Conservation (phyloP, 2,888 invertebrate genomes). For the Epicampocera succincta region DNA sequence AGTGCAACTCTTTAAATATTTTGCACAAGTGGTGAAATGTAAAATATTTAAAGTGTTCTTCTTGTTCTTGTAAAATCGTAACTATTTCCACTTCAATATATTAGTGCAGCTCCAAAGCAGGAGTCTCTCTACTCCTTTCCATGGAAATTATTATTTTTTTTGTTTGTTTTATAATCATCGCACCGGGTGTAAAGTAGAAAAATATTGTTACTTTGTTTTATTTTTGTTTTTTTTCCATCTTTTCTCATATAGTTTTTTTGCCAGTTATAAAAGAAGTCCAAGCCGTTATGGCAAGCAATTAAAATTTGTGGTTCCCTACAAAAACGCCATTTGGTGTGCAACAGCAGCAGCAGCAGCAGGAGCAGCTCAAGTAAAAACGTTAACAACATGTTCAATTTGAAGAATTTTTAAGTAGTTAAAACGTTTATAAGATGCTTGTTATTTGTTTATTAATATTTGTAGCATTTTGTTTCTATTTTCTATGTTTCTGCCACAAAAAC, state of each 20-base stretch:
- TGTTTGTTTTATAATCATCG: slow-evolving; percentile 54
- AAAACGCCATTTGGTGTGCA: slow-evolving; percentile 48
- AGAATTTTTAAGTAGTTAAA: slow-evolving; percentile 45
- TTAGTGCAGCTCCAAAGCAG: not conserved
- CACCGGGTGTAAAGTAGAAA: slow-evolving; percentile 61
- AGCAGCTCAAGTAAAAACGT: slow-evolving; percentile 8
- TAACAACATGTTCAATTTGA: slow-evolving; percentile 19
- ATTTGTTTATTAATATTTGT: slow-evolving; percentile 40
- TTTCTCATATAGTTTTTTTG: slow-evolving; percentile 8
- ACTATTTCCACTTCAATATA: slow-evolving; percentile 20
- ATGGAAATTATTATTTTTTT: slow-evolving; percentile 18
- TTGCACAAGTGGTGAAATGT: slow-evolving; percentile 59
- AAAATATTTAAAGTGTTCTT: slow-evolving; percentile 53
- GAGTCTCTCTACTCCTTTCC: not conserved
- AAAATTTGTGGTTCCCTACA: slow-evolving; percentile 54
- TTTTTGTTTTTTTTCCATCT: slow-evolving; percentile 1
- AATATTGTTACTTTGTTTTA: slow-evolving; percentile 62
- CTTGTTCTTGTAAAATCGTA: slow-evolving; percentile 23
- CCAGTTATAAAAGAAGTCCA: slow-evolving; percentile 33
- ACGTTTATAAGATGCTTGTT: slow-evolving; percentile 47
- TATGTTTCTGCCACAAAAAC: slow-evolving; percentile 13
- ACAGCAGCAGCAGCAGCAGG: not conserved
- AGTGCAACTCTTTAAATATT: slow-evolving; percentile 54
- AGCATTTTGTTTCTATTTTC: slow-evolving; percentile 2
- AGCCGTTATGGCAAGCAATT: slow-evolving; percentile 61